Conservation (phyloP, 2,888 invertebrate genomes). For the Horisme vitalbata region DNA sequence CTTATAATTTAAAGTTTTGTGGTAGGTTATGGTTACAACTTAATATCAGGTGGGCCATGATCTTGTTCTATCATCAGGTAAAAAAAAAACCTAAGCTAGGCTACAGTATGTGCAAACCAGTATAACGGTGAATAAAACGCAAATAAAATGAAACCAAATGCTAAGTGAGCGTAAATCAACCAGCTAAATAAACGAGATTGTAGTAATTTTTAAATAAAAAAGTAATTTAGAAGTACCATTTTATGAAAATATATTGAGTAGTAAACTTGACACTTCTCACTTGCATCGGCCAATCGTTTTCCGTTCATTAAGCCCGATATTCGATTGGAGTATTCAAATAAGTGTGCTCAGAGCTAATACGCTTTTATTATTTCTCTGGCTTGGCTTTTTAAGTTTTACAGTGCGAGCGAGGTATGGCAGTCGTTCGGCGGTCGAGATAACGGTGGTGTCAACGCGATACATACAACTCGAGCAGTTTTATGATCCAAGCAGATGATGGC, state of each 20-base stretch:
- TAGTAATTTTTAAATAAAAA: constrained; percentile 44
- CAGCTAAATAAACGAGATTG: constrained; percentile 40
- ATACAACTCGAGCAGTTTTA: constrained; percentile 44
- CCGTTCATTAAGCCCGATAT: constrained; percentile 59
- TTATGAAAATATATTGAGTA: constrained; percentile 61
- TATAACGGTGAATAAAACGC: constrained; percentile 27
- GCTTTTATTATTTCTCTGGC: constrained; percentile 51
- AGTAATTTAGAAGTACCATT: constrained; percentile 52
- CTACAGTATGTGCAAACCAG: constrained; percentile 18
- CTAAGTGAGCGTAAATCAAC: constrained; percentile 46
- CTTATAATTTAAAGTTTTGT: no score
- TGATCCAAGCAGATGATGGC: constrained; percentile 34
- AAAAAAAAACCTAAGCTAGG: background rate
- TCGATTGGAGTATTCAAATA: constrained; percentile 59
- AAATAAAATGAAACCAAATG: constrained; percentile 36
- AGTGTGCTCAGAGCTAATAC: constrained; percentile 48
- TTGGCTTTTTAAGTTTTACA: constrained; percentile 43
- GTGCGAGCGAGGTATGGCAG: constrained; percentile 35
- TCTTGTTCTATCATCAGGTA: background rate
- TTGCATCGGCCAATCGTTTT: constrained; percentile 54
- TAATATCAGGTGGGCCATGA: no score
- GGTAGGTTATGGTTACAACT: no score
- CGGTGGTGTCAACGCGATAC: constrained; percentile 44
- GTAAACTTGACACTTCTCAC: constrained; percentile 63
- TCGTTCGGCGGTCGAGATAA: constrained; percentile 46